Evolutionary conservation across 2,888 invertebrate genomes (phyloP), one percentile per base, ranked within the genome.

Genomic region (Mallateleia sp.): DNA sequence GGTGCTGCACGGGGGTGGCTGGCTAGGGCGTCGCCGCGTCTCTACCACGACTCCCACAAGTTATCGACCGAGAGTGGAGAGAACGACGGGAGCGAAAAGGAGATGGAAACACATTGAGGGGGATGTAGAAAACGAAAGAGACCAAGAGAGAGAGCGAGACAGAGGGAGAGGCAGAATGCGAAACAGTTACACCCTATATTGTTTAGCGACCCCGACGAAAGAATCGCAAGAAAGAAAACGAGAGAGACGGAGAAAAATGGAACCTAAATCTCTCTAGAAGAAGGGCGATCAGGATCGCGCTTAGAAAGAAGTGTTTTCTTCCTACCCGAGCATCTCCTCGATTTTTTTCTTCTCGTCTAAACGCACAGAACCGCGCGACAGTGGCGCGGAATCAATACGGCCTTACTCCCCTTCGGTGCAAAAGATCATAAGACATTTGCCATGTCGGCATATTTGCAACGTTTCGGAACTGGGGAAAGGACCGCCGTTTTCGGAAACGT

Each of bases 21-120:
- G 92, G 91, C 92, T 91, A 94, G 95, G 95, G 95, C 95, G 95
- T 95, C 95, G 94, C 94, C 95, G 93, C 94, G 94, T 95, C 94
- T 95, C 92, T 82, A 91, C 91, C 91, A 91, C 94, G 93, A 93
- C 94, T 93, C 94, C 92, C 92, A 92, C 94, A 92, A 93, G 94
- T 92, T 95, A 95, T 95, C 95, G 95, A 95, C 94, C 95, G 94
- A 92, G 89, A 90, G 89, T 85, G 88, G 86, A 92, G 90, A 91
- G 91, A 87, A 81, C 72, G 75, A 88, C 66, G 62, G 72, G 64
- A 87, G 84, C 72, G 75, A 87, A 66, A 67, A 69, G 64, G 71
- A 69, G 85, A 88, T 77, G 58, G 69, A 38, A 82, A 87, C 69
- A 75, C 50, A 79, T 69, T 24, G 84, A 87, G 78, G 89, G 87